Percentiles rank a stretch among this genome's conserved stretches.
Evolutionary conservation across 1,140 invertebrate species (phyloP).

Genomic region (Spodoptera frugiperda): DNA sequence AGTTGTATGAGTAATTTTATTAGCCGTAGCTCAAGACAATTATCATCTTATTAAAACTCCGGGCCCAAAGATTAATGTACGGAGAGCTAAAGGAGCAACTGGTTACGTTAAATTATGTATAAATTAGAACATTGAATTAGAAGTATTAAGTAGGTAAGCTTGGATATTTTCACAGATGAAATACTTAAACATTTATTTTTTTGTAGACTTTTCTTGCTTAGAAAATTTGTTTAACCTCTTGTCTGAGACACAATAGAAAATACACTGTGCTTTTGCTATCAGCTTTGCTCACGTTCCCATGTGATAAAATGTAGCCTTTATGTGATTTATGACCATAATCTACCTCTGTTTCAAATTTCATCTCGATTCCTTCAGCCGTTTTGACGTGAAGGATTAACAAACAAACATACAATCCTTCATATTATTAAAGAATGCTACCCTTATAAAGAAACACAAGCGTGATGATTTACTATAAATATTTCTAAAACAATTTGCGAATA

Average conservation of each 20-base stretch:
- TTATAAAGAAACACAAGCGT: no score
- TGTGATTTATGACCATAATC: no score
- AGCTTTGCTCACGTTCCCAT: no score
- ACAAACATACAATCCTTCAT: no score
- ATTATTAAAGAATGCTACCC: no score
- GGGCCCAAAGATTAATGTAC: constrained; percentile 15
- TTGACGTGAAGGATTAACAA: no score
- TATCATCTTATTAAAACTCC: constrained; percentile 33
- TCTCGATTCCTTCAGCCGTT: no score
- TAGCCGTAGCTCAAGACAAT: constrained; percentile 28
- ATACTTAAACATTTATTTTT: neutral
- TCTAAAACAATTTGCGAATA: neutral
- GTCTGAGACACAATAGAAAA: no score
- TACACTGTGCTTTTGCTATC: no score
- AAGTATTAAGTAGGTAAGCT: constrained; percentile 6
- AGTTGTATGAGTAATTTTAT: constrained; percentile 32
- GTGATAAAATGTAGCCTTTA: no score
- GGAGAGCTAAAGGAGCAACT: constrained; percentile 7
- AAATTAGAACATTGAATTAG: constrained; percentile 23
- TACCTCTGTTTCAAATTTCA: no score
- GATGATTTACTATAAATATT: no score
- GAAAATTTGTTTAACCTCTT: neutral
- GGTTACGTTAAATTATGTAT: constrained; percentile 18
- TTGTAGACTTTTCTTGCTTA: neutral
- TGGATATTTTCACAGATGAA: constrained; percentile 9